Evolutionary conservation across 2,113 vertebrate species (phyloP).

Genomic region (Eonycteris spelaea): DNA sequence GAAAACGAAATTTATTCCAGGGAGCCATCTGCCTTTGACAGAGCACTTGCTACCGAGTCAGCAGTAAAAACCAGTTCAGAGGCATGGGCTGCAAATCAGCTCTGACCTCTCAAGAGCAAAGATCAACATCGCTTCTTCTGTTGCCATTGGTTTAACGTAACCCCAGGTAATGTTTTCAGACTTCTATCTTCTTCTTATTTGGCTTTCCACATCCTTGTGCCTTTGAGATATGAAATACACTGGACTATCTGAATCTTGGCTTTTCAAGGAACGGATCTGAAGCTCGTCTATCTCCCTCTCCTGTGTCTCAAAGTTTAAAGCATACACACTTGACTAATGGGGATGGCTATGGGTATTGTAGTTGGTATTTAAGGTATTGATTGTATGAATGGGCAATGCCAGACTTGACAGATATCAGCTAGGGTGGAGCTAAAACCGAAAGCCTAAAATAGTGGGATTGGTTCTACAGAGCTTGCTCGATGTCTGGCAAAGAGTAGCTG

Average conservation of each 20-base stretch:
- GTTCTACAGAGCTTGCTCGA: neutral
- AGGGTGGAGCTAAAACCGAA: neutral
- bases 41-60: neutral
- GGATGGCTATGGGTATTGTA: neutral
- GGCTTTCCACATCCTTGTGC: neutral
- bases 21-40: constrained; percentile 30
- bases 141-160: neutral
- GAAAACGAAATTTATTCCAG: neutral
- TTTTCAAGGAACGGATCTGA: neutral
- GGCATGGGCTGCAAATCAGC: neutral
- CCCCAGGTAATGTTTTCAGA: neutral
- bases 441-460: neutral
- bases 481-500: neutral
- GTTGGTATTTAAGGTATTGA: neutral
- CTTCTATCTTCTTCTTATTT: neutral
- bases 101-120: constrained; percentile 39
- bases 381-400: neutral
- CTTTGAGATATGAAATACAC: neutral
- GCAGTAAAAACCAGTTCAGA: constrained; percentile 20
- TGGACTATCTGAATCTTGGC: neutral
- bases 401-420: neutral
- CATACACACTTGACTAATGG: neutral
- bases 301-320: neutral
- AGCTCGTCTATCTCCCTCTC: neutral
- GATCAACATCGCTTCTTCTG: neutral